phyloP scores from a whole-genome alignment of 1,140 invertebrate species.

The Bombus polaris region DNA sequence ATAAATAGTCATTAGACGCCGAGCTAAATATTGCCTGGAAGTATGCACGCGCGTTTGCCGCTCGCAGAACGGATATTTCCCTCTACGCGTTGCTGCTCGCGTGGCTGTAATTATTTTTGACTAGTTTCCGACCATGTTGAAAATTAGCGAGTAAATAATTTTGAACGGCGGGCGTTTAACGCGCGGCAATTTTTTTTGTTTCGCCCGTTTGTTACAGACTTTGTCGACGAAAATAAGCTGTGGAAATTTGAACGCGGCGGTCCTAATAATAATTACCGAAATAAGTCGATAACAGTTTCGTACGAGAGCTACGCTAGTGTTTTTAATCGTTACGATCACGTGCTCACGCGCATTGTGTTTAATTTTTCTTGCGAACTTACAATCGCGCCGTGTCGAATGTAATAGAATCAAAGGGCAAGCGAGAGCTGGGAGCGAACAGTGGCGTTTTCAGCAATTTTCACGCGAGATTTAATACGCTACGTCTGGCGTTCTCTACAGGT shows the following conservation, averaged over 20 bases:
- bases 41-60: not conserved
- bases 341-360: not conserved
- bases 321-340: not conserved
- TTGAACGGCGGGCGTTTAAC: too few species aligned
- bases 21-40: constrained; percentile 27
- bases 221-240: not conserved
- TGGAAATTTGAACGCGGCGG: too few species aligned
- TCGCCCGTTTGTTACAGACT: not conserved
- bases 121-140: not conserved
- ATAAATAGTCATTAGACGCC: constrained; percentile 44
- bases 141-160: constrained; percentile 16
- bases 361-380: not conserved
- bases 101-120: constrained; percentile 16
- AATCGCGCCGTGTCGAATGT: not conserved
- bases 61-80: too few species aligned
- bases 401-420: not conserved
- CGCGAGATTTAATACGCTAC: not conserved
- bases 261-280: too few species aligned
- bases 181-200: too few species aligned
- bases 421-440: too few species aligned
- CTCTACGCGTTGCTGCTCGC: not conserved
- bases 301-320: too few species aligned
- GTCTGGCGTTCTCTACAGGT: too few species aligned
- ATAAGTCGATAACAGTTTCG: too few species aligned
- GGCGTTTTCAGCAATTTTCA: not conserved